Conservation (phyloP, 2,797 vertebrate genomes). For the Psittacula echo region DNA sequence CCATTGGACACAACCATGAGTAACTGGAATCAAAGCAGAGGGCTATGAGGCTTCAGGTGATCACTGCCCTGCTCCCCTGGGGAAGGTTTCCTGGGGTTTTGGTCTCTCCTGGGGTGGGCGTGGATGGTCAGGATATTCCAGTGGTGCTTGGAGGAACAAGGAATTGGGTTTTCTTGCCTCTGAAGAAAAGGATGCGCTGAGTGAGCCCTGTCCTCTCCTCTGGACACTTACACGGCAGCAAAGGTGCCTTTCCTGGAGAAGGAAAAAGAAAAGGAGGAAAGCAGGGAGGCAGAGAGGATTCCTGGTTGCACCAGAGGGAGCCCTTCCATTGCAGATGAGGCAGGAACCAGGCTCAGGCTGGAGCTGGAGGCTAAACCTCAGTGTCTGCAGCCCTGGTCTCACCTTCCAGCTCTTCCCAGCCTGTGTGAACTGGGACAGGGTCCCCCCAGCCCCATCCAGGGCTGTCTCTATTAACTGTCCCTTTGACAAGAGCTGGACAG, state of each 20-base stretch:
- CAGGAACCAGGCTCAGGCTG: neutral
- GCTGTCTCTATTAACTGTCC: neutral
- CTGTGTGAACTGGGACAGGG: neutral
- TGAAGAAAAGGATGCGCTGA: neutral
- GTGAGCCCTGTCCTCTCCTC: too few species aligned
- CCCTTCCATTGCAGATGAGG: constrained; percentile 55
- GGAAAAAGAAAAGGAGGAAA: neutral
- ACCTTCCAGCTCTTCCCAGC: neutral
- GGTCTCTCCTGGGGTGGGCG: accelerated
- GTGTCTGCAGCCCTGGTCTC: neutral
- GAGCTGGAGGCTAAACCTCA: neutral
- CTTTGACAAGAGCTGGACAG: neutral
- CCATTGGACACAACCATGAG: accelerated
- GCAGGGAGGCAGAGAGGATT: neutral
- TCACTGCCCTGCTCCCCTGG: too few species aligned
- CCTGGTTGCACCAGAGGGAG: constrained; percentile 59
- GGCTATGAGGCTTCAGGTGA: accelerated
- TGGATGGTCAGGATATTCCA: neutral
- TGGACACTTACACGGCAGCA: neutral
- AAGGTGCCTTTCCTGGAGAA: neutral
- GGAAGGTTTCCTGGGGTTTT: neutral
- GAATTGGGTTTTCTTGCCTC: neutral
- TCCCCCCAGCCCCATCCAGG: neutral
- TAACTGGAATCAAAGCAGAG: accelerated
- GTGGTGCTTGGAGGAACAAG: accelerated